A percentile compares a stretch with the other conserved stretches of the same genome.
phyloP scores from a whole-genome alignment of 2,797 vertebrate species.

The Gallinago solitaria region DNA sequence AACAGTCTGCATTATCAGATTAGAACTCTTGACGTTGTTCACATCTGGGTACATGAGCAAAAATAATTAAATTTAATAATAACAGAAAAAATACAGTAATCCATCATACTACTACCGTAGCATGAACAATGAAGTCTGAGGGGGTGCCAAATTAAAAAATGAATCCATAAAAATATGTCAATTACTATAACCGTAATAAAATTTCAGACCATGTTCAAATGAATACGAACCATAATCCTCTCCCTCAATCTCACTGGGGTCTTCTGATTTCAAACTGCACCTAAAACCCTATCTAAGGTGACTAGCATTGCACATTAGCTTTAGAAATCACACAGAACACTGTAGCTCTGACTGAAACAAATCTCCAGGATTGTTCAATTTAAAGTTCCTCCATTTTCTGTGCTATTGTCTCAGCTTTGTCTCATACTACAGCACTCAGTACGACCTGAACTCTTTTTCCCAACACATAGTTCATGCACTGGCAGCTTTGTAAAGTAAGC shows the following conservation, averaged over 20 bases:
- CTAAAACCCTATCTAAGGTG: not conserved
- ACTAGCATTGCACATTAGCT: not conserved
- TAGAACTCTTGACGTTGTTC: constrained; percentile 60
- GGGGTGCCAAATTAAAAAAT: constrained; percentile 63
- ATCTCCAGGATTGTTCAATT: not conserved
- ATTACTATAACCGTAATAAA: constrained; percentile 65
- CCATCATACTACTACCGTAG: constrained; percentile 55
- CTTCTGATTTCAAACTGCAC: not conserved
- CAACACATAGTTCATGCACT: not conserved
- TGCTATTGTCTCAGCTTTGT: not conserved
- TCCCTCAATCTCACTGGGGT: not conserved
- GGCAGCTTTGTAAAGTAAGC: not conserved
- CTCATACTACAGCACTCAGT: not conserved
- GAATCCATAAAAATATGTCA: constrained; percentile 69
- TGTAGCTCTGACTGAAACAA: not conserved
- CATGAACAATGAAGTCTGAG: constrained; percentile 25
- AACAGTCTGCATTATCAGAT: constrained; percentile 74
- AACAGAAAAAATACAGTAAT: constrained; percentile 69
- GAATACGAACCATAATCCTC: not conserved
- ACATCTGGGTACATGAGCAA: constrained; percentile 67
- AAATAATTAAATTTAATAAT: constrained; percentile 79
- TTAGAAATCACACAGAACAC: not conserved
- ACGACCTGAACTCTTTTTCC: not conserved
- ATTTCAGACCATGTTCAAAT: constrained; percentile 27
- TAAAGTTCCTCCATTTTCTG: not conserved